Evolutionary conservation across 2,888 invertebrate species (phyloP).

Genomic region (Vandiemenella viatica): DNA sequence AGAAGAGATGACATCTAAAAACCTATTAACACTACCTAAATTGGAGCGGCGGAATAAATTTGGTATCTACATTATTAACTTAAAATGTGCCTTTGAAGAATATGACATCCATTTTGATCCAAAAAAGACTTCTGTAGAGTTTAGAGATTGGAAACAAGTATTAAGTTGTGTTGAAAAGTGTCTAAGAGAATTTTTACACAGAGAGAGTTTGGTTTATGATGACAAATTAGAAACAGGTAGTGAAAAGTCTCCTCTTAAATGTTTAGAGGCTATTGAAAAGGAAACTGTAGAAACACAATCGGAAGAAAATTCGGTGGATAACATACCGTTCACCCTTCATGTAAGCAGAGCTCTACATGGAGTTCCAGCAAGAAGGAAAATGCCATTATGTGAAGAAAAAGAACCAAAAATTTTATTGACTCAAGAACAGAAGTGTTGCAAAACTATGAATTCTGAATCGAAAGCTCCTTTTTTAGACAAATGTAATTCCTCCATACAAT

Average conservation of each 20-base stretch:
- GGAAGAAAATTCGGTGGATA: background rate
- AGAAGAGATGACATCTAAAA: constrained; percentile 8
- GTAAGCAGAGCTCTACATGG: background rate
- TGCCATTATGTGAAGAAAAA: background rate
- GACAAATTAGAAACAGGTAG: background rate
- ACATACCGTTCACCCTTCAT: background rate
- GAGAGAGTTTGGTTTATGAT: constrained; percentile 4
- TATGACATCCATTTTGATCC: constrained; percentile 36
- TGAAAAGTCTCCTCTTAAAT: background rate
- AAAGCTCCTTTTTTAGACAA: too few relatives aligned
- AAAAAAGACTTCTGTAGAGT: constrained; percentile 35
- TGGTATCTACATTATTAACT: constrained; percentile 37
- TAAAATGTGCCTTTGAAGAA: constrained; percentile 34
- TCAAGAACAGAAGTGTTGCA: too few relatives aligned
- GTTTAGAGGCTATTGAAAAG: background rate
- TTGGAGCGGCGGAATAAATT: constrained; percentile 18
- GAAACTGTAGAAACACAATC: too few relatives aligned
- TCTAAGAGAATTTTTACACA: constrained; percentile 21
- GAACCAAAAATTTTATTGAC: too few relatives aligned
- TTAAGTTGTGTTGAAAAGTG: constrained; percentile 29
- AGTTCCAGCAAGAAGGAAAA: constrained; percentile 2
- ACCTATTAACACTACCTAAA: constrained; percentile 12
- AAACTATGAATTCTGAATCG: too few relatives aligned
- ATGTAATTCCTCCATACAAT: too few relatives aligned
- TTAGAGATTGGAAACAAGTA: constrained; percentile 36